Evolutionary conservation across 2,797 vertebrate genomes (phyloP), one percentile per base, ranked within the genome.

Genomic region (Morus bassanus): DNA sequence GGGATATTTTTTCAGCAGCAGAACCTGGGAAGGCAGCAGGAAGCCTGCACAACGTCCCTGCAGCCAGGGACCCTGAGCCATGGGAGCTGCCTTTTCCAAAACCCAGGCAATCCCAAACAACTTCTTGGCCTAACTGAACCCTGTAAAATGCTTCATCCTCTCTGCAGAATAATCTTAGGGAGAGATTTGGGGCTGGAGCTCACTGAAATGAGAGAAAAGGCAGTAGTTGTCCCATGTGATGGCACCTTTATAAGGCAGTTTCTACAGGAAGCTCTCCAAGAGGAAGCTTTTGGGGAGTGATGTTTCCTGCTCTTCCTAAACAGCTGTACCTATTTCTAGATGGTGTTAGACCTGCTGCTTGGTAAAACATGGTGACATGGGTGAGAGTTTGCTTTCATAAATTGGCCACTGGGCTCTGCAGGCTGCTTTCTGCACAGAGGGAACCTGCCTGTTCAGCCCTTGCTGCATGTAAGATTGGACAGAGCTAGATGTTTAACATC

Each of bases 11-110:
- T 88, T 56, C 60, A 94, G 68, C 8, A 3, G 23, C 70, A 85
- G 56, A 87, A 93, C 53, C 51, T 92, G 69, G 86, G 79, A 96
- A 91, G 64, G 74, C 94, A 93, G 90, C 45, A 69, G 95, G 90
- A 93, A 19, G 73, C 76, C 94, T 91, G 92, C 54, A 81, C 46
- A 91, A 39, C 19, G 4, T 93, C 75, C 84, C 59, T 60, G 59
- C 59, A 27, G 59, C 59, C 59, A 60, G 24, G 59, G 59, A 60
- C 59, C 24, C 85, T 0, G 23, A 68, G 61, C 67, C 7, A 3
- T 2, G 6, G 63, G 74, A 73, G 72, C 41, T 61, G 31, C 2
- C 1, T 78, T 94, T 91, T 89, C 65, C 28, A 78, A 65, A 85
- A 53, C 50, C 50, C 13, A 46, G 82, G 74, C 75, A 73, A 92